These are phyloP conservation scores for Meloidogyne hapla DNA, from an alignment of 1,140 invertebrate genomes.

Conservation along the genomic window DNA sequence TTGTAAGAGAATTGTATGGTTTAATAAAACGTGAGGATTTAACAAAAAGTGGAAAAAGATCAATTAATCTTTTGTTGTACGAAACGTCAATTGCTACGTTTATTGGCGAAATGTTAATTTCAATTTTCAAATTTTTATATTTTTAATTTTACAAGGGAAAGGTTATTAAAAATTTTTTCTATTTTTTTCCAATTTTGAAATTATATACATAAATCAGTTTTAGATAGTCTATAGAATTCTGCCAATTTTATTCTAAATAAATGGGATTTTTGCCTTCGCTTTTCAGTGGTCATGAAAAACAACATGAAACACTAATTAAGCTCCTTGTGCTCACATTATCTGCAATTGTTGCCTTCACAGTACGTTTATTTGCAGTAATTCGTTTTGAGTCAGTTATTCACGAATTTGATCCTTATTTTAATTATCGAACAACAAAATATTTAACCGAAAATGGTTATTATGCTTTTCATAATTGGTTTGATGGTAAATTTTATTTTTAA, in stretches of 20 bases:
- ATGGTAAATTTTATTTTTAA: conserved; percentile 64
- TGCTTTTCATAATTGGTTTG: conserved; percentile 99
- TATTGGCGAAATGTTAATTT: neutral
- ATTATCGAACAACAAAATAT: conserved; percentile 95
- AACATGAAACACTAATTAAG: conserved; percentile 40
- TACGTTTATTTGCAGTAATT: conserved; percentile 95
- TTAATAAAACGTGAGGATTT: too few species aligned
- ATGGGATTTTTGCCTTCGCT: neutral
- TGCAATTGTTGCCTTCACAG: conserved; percentile 81
- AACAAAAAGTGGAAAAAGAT: neutral
- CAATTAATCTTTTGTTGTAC: neutral
- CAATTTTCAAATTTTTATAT: too few species aligned
- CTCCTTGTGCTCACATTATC: conserved; percentile 36
- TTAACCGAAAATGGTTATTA: conserved; percentile 99
- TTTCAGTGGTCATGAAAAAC: conserved; percentile 24
- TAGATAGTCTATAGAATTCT: neutral
- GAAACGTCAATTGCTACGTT: conserved; percentile 1
- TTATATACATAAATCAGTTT: too few species aligned
- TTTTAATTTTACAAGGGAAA: too few species aligned
- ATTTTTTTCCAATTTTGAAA: too few species aligned
- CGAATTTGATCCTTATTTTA: conserved; percentile 71
- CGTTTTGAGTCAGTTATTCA: conserved; percentile 98
- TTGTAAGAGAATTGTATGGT: too few species aligned
- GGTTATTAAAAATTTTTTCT: too few species aligned
- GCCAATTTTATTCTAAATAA: neutral